Evolutionary conservation across 2,797 vertebrate species (phyloP).

Genomic region (Lerista edwardsae): DNA sequence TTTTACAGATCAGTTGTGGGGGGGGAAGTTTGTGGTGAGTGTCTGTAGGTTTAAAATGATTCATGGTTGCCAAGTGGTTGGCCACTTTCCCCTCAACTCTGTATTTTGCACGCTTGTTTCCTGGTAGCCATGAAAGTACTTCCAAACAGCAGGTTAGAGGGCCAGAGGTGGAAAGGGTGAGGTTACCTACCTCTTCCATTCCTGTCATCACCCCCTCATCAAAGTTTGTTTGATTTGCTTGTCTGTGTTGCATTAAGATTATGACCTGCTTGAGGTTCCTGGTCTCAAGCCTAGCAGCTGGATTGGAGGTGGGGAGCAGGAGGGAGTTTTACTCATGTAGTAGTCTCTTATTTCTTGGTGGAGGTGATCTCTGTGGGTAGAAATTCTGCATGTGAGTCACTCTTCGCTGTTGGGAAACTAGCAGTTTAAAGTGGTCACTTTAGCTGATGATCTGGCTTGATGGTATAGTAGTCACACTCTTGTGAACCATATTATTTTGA

Average conservation of each 20-base stretch:
- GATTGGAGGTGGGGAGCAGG: not conserved
- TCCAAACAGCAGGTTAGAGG: not conserved
- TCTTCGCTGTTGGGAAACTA: not conserved
- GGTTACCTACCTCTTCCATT: not conserved
- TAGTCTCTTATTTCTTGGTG: not conserved
- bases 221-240: not conserved
- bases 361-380: not conserved
- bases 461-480: no score
- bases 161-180: not conserved
- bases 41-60: not conserved
- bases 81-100: not conserved
- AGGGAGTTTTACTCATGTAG: not conserved
- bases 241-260: not conserved
- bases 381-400: not conserved
- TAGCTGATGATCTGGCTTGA: no score
- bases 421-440: no score
- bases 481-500: no score
- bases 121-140: not conserved
- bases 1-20: slow-evolving; percentile 12
- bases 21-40: not conserved
- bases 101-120: not conserved
- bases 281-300: not conserved
- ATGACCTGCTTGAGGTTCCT: not conserved
- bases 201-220: not conserved
- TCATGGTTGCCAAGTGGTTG: not conserved